A percentile compares a stretch with the other conserved stretches of the same genome.
Evolutionary conservation across 35 echinoderm and acorn worm species (phyloP).

Genomic region (Apostichopus californicus): DNA sequence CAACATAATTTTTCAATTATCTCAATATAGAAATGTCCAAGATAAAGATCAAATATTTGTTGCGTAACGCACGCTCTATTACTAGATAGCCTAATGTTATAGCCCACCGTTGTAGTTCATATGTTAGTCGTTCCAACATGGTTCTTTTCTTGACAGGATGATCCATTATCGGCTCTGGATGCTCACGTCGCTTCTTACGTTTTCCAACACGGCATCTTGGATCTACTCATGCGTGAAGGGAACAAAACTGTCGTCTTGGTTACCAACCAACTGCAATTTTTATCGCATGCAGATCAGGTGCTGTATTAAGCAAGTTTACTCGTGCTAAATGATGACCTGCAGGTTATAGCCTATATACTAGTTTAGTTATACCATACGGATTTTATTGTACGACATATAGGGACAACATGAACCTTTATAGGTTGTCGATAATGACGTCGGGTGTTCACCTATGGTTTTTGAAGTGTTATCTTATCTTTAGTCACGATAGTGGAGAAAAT

Average conservation of each 20-base stretch:
- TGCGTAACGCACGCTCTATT: too few relatives aligned
- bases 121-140: neutral
- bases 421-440: too few relatives aligned
- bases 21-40: too few relatives aligned
- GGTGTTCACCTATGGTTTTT: too few relatives aligned
- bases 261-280: conserved; percentile 74
- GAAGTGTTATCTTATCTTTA: too few relatives aligned
- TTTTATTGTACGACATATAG: too few relatives aligned
- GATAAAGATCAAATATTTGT: too few relatives aligned
- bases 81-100: neutral
- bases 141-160: conserved; percentile 1
- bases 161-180: conserved; percentile 78
- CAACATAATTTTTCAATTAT: too few relatives aligned
- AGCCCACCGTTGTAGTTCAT: neutral
- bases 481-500: too few relatives aligned
- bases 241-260: conserved; percentile 76
- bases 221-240: conserved; percentile 46
- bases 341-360: too few relatives aligned
- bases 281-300: conserved; percentile 73
- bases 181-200: conserved; percentile 77
- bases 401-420: too few relatives aligned
- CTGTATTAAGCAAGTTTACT: neutral
- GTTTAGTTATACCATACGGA: too few relatives aligned
- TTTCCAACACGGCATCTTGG: conserved; percentile 62
- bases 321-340: neutral